These are phyloP conservation scores for Lucilia cuprina DNA, from an alignment of 1,140 invertebrate genomes.

Conservation along the genomic window DNA sequence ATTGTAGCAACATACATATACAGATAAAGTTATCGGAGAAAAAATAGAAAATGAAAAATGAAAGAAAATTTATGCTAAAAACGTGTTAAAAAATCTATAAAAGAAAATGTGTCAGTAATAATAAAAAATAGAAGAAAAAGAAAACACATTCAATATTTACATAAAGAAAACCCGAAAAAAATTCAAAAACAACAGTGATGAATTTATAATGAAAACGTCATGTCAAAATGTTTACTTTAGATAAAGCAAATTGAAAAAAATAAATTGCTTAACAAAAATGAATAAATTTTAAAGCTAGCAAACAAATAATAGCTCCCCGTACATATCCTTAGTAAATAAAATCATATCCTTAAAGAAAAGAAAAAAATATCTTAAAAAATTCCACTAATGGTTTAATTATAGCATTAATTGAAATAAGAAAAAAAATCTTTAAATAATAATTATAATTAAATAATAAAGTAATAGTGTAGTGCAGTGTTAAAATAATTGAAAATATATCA, in stretches of 20 bases:
- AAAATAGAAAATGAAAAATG: not conserved
- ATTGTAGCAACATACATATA: not conserved
- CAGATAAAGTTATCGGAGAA: not conserved
- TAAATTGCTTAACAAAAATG: not conserved
- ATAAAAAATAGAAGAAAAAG: not conserved
- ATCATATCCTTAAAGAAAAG: not conserved
- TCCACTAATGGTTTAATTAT: not conserved
- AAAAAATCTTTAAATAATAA: not conserved
- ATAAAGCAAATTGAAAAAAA: not conserved
- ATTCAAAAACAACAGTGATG: conserved; percentile 5
- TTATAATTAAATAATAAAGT: not conserved
- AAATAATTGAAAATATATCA: not conserved
- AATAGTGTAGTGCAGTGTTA: not conserved
- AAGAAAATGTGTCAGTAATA: conserved; percentile 8
- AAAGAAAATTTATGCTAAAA: conserved; percentile 1
- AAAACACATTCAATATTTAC: conserved; percentile 28
- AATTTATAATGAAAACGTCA: conserved; percentile 6
- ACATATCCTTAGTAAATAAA: not conserved
- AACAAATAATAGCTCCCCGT: not conserved
- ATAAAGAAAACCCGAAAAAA: conserved; percentile 37
- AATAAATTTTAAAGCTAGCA: not conserved
- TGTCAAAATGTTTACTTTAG: conserved; percentile 22
- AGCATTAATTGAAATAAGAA: not conserved
- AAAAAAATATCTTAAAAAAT: not conserved
- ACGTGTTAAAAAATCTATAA: conserved; percentile 10